Conservation (phyloP, 2,888 invertebrate species). For the Uropetala carovei region DNA sequence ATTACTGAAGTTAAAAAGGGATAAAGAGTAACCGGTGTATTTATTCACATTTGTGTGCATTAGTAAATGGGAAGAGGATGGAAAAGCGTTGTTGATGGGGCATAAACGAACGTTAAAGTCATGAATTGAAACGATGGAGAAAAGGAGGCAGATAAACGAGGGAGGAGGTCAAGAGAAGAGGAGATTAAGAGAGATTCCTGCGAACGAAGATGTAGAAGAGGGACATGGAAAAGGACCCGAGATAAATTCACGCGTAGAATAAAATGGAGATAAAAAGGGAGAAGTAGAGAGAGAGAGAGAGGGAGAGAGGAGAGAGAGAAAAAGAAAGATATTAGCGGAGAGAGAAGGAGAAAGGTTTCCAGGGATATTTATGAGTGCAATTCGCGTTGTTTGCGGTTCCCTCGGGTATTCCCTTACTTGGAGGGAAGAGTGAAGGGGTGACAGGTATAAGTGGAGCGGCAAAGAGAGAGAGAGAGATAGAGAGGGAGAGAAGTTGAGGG, state of each 20-base stretch:
- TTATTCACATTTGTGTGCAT: too few species aligned
- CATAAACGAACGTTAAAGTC: too few species aligned
- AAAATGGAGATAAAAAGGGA: slow-evolving; percentile 26
- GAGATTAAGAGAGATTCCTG: too few species aligned
- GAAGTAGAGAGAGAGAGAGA: not conserved
- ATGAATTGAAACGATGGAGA: too few species aligned
- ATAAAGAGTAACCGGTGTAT: too few species aligned
- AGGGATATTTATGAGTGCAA: slow-evolving; percentile 45
- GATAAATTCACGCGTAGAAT: not conserved
- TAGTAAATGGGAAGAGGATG: too few species aligned
- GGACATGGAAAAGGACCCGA: not conserved
- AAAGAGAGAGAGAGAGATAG: not conserved
- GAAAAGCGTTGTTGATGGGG: too few species aligned
- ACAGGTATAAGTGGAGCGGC: slow-evolving; percentile 34
- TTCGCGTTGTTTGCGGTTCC: slow-evolving; percentile 46
- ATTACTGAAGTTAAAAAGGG: too few species aligned
- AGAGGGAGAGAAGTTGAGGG: not conserved
- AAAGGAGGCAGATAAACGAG: too few species aligned
- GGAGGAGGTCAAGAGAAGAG: too few species aligned
- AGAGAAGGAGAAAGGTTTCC: slow-evolving; percentile 13
- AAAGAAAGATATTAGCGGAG: not conserved
- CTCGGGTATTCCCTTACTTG: slow-evolving; percentile 9
- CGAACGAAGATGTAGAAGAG: not conserved
- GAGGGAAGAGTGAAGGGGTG: slow-evolving; percentile 28
- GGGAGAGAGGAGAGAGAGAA: not conserved